These are phyloP conservation scores for Gallinago undulata DNA, from an alignment of 2,113 vertebrate genomes.

Conservation along the genomic window DNA sequence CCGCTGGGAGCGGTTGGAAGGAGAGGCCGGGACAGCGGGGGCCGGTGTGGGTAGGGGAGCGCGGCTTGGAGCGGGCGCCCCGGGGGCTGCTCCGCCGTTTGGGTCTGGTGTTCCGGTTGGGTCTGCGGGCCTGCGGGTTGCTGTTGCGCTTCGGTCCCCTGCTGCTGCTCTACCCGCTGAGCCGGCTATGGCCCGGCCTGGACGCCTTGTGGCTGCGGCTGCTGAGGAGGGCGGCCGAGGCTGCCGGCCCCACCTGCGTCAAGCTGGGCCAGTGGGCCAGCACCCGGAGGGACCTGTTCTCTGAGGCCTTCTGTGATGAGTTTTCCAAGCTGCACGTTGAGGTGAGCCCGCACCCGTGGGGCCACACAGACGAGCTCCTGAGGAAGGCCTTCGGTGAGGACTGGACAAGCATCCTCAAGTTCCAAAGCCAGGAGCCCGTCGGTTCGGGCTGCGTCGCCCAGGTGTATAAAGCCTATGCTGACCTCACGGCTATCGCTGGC, in stretches of 20 bases:
- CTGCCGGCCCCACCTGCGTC: conserved; percentile 88
- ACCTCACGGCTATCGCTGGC: conserved; percentile 70
- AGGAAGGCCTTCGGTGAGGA: conserved; percentile 84
- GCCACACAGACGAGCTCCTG: conserved; percentile 83
- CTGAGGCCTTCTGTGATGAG: conserved; percentile 83
- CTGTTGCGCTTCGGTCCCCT: conserved; percentile 87
- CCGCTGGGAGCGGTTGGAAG: not conserved
- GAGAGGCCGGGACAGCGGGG: not conserved
- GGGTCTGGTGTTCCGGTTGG: conserved; percentile 70
- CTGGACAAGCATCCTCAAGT: conserved; percentile 80
- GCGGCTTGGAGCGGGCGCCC: not conserved
- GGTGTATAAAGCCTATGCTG: conserved; percentile 88
- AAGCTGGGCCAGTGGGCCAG: conserved; percentile 97
- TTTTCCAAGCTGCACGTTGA: conserved; percentile 88
- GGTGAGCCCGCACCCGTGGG: conserved; percentile 87
- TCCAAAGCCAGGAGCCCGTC: conserved; percentile 85
- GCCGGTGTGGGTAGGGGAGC: not conserved
- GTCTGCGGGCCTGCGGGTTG: conserved; percentile 80
- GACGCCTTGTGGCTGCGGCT: conserved; percentile 78
- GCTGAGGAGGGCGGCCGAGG: conserved; percentile 87
- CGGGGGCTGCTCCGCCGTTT: conserved; percentile 30
- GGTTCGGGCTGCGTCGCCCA: conserved; percentile 94
- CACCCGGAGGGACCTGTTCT: conserved; percentile 91
- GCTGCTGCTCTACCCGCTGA: conserved; percentile 83
- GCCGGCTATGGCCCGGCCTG: conserved; percentile 73